phyloP scores from a whole-genome alignment of 1,140 invertebrate genomes.

The Drosophila novamexicana region DNA sequence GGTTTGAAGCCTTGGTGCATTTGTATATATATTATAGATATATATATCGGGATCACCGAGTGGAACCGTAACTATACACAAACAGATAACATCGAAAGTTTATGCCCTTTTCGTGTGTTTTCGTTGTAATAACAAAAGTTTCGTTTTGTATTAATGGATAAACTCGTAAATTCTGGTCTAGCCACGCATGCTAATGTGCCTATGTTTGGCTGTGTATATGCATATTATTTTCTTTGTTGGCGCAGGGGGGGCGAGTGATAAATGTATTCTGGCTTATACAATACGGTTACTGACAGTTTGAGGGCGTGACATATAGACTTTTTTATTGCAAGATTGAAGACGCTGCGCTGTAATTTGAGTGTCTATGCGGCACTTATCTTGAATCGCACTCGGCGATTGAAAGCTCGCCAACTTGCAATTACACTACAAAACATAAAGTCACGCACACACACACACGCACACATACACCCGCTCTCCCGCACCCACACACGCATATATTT shows the following conservation, averaged over 20 bases:
- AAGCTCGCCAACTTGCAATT: conserved; percentile 70
- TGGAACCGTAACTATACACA: conserved; percentile 23
- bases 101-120: conserved; percentile 57
- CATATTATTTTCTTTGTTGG: conserved; percentile 5
- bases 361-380: conserved; percentile 67
- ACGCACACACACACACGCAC: conserved; percentile 38
- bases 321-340: conserved; percentile 50
- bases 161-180: conserved; percentile 53
- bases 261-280: conserved; percentile 7
- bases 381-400: conserved; percentile 51
- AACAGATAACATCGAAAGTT: conserved; percentile 56
- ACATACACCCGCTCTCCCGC: conserved; percentile 28
- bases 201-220: conserved; percentile 2
- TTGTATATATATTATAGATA: too few species aligned
- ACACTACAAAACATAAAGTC: conserved; percentile 49
- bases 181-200: conserved; percentile 27
- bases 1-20: too few species aligned
- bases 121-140: conserved; percentile 70
- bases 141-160: conserved; percentile 43
- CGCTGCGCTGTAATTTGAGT: conserved; percentile 72
- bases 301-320: conserved; percentile 37
- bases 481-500: conserved; percentile 6
- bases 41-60: background rate
- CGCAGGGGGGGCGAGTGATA: conserved; percentile 7
- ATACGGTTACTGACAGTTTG: conserved; percentile 27